phyloP scores from a whole-genome alignment of 1,140 invertebrate genomes.

The Ladona fulva region DNA sequence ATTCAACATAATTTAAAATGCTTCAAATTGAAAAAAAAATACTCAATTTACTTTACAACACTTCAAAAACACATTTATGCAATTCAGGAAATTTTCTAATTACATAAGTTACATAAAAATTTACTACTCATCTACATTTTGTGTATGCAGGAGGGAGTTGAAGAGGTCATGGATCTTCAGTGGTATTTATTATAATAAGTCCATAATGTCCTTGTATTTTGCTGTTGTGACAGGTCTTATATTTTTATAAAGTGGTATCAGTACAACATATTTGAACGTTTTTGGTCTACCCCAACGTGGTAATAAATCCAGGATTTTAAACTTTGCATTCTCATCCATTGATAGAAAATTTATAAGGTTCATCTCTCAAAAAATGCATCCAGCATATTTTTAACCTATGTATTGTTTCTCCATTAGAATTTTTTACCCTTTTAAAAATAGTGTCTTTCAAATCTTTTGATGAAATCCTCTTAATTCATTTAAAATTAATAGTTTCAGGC shows the following conservation, averaged over 20 bases:
- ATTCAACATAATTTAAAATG: too few species aligned
- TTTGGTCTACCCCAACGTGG: neutral
- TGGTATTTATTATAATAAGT: neutral
- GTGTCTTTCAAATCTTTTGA: conserved; percentile 13
- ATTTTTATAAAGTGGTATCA: neutral
- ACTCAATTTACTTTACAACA: neutral
- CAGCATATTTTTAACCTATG: conserved; percentile 2
- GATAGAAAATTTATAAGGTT: neutral
- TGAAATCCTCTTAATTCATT: neutral
- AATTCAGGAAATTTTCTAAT: neutral
- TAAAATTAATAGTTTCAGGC: neutral
- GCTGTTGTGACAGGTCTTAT: neutral
- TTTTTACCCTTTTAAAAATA: conserved; percentile 16
- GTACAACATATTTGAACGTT: neutral
- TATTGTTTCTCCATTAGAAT: conserved; percentile 13
- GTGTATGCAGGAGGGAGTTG: neutral
- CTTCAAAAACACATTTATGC: neutral
- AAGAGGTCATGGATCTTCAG: neutral
- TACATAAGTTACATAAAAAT: neutral
- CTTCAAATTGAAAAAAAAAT: too few species aligned
- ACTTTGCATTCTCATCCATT: neutral
- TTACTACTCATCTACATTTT: neutral
- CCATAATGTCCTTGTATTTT: neutral
- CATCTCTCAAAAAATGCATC: neutral
- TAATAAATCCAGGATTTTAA: neutral